Base-by-base conservation (phyloP, 2,888 invertebrate genomes). In the Empis stercorea region DNA sequence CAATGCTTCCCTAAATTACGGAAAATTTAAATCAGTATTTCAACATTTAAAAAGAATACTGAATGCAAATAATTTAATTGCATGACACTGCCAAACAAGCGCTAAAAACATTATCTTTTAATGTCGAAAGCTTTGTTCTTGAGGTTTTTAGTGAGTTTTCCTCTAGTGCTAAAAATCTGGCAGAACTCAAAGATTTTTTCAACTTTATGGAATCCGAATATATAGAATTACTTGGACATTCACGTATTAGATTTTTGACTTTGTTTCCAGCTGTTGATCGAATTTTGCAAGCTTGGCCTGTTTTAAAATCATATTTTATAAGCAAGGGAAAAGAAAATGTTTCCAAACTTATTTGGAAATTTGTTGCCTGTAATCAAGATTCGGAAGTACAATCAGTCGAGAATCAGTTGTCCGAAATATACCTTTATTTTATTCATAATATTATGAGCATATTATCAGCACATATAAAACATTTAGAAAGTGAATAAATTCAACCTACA, bases 351-450 rank as follows among this genome's bases (percentile, higher is more conserved):
- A 15, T 38, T 9, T 38, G 23, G 14, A 45, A 45, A 27, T 45
- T 45, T 20, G 10, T 38, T n/a, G 27, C 23, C 23, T 27, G 23
- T 27, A 9, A 27, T 27, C 23, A 27, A 27, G 9, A 27, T 27
- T 27, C 16, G 7, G 10, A 38, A 16, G 27, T 16, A 23, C 32
- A 20, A 14, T 23, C 23, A 38, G 30, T 7, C 14, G 30, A 37
- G 37, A 38, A 38, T 45, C 37, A 27, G n/a, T 38, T 38, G 30
- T 14, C 45, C 10, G 45, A 38, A 38, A 30, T 38, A 15, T 45
- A 45, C 15, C 15, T 45, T 7, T 45, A 45, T 45, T 45, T 45
- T 36, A 32, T 45, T n/a, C 45, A 45, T 30, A 37, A 45, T 45
- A n/a, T n/a, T n/a, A 45, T 38, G 45, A 45, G 37, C 34, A 30